phyloP scores from a whole-genome alignment of 2,113 vertebrate genomes.

The Galbula dea region DNA sequence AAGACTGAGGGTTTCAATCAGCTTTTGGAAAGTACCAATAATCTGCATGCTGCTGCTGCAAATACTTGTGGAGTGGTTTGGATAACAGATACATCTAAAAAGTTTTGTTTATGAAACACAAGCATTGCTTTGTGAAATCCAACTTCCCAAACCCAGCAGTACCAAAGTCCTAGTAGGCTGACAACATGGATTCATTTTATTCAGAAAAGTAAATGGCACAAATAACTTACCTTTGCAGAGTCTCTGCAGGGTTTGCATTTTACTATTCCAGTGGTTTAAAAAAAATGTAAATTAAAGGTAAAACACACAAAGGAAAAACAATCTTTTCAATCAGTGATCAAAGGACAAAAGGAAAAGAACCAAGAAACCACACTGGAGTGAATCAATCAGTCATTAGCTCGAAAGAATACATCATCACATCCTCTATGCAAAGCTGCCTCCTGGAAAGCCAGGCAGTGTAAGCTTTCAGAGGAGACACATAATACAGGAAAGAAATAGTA shows the following conservation, averaged over 20 bases:
- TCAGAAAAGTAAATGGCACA: background rate
- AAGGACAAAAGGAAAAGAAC: background rate
- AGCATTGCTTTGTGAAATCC: background rate
- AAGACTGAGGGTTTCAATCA: background rate
- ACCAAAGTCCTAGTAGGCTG: background rate
- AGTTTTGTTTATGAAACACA: background rate
- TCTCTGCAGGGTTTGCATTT: background rate
- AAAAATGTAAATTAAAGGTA: background rate
- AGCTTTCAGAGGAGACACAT: background rate
- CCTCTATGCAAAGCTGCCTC: background rate
- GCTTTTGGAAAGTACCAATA: background rate
- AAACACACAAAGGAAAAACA: background rate
- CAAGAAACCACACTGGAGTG: background rate
- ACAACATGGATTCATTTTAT: conserved; percentile 5
- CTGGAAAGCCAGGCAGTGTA: background rate
- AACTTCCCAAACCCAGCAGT: background rate
- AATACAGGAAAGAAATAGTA: background rate
- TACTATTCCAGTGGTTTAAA: background rate
- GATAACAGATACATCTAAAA: background rate
- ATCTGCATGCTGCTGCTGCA: background rate
- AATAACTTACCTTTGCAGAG: conserved; percentile 28
- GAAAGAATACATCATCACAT: background rate
- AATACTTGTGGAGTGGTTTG: background rate
- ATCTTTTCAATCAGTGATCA: background rate
- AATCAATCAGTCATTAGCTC: background rate